phyloP scores from a whole-genome alignment of 35 echinoderm and acorn worm genomes.

The Holothuria glaberrima region DNA sequence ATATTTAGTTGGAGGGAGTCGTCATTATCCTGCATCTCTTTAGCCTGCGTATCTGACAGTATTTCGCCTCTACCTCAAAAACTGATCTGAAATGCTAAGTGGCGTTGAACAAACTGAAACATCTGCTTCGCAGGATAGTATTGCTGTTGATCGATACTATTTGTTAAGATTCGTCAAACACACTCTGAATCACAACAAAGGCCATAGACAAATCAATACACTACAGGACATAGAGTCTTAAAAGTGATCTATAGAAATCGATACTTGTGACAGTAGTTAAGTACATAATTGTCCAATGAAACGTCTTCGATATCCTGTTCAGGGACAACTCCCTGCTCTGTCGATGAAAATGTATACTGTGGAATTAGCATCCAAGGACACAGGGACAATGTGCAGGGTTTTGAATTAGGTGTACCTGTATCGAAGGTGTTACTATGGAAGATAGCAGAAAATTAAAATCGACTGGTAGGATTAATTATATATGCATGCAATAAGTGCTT shows the following conservation, averaged over 20 bases:
- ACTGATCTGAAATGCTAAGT: too few species aligned
- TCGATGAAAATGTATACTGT: neutral
- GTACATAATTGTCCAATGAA: constrained; percentile 29
- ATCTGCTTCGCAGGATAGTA: neutral
- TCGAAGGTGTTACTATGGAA: too few species aligned
- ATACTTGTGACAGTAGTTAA: neutral
- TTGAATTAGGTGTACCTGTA: neutral
- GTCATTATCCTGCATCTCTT: too few species aligned
- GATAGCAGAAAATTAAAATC: too few species aligned
- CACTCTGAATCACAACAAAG: constrained; percentile 3
- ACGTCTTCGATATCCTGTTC: constrained; percentile 1
- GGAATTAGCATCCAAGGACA: constrained; percentile 13
- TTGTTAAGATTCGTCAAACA: constrained; percentile 31
- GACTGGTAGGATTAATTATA: too few species aligned
- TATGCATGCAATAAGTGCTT: too few species aligned
- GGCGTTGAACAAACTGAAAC: too few species aligned
- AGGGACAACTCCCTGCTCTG: too few species aligned
- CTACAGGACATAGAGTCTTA: neutral
- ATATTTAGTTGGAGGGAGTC: too few species aligned
- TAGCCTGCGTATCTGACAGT: too few species aligned
- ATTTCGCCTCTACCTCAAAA: too few species aligned
- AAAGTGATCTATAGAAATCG: neutral
- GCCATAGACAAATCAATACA: neutral
- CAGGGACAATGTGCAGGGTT: constrained; percentile 1
- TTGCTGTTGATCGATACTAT: neutral